phyloP scores from a whole-genome alignment of 2,797 vertebrate species.

The Melanotaenia nigrans region DNA sequence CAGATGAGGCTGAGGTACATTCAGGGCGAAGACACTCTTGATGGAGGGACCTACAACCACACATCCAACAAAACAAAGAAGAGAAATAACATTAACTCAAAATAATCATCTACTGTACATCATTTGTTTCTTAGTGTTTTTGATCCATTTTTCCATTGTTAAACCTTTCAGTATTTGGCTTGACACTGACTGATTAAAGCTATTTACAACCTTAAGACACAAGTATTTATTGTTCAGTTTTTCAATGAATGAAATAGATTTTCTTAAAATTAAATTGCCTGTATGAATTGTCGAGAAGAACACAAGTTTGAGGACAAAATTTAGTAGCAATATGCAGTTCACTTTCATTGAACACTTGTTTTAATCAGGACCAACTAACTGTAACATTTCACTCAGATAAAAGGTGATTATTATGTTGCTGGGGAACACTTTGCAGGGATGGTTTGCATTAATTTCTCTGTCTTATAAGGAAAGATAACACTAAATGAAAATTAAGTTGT shows the following conservation, averaged over 20 bases:
- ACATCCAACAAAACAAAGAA: neutral
- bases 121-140: neutral
- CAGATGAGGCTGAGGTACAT: conserved; percentile 18
- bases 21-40: conserved; percentile 5
- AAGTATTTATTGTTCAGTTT: neutral
- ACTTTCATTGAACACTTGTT: neutral
- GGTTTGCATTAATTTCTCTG: no score
- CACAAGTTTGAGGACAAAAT: neutral
- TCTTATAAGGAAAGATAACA: neutral
- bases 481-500: neutral
- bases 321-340: neutral
- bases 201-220: neutral
- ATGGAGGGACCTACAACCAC: neutral
- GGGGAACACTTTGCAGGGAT: neutral
- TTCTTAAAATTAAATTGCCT: neutral
- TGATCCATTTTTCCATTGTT: neutral
- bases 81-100: neutral
- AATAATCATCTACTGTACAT: neutral
- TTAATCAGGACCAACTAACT: neutral
- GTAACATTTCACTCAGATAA: neutral
- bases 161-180: neutral
- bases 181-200: neutral
- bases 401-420: neutral
- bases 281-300: neutral
- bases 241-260: neutral